These are phyloP conservation scores for Cyclina sinensis DNA, from an alignment of 1,140 invertebrate species.

Conservation along the genomic window DNA sequence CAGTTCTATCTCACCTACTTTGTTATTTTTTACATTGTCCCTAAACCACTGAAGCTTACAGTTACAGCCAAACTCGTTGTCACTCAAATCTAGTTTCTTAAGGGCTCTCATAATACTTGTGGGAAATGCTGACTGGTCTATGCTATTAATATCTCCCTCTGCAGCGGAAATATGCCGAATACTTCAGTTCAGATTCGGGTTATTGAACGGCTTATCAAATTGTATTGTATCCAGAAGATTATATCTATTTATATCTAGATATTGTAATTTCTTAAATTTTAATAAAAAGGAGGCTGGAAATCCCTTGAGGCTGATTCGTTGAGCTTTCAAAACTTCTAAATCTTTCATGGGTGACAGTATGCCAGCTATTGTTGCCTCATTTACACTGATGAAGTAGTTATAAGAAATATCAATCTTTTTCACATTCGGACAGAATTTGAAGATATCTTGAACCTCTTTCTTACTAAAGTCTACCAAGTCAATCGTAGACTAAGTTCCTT, in stretches of 20 bases:
- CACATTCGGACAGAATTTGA: background rate
- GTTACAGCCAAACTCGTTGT: background rate
- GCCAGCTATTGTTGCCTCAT: background rate
- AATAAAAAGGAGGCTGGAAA: background rate
- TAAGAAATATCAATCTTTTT: conserved; percentile 10
- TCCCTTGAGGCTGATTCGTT: no score
- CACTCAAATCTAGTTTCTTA: background rate
- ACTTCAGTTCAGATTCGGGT: background rate
- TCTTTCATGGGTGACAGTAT: conserved; percentile 15
- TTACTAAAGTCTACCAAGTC: background rate
- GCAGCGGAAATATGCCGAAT: background rate
- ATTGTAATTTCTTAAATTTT: background rate
- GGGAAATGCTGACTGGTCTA: background rate
- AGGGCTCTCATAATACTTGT: background rate
- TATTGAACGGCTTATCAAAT: background rate
- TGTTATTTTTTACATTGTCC: background rate
- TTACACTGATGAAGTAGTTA: background rate
- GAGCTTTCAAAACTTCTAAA: background rate
- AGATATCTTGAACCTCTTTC: background rate
- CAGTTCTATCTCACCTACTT: background rate
- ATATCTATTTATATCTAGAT: background rate
- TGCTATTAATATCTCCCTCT: background rate
- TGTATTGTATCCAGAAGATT: background rate
- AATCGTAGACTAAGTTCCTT: background rate
- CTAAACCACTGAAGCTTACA: background rate